phyloP scores from a whole-genome alignment of 1,140 invertebrate species.

The Drosophila insularis region DNA sequence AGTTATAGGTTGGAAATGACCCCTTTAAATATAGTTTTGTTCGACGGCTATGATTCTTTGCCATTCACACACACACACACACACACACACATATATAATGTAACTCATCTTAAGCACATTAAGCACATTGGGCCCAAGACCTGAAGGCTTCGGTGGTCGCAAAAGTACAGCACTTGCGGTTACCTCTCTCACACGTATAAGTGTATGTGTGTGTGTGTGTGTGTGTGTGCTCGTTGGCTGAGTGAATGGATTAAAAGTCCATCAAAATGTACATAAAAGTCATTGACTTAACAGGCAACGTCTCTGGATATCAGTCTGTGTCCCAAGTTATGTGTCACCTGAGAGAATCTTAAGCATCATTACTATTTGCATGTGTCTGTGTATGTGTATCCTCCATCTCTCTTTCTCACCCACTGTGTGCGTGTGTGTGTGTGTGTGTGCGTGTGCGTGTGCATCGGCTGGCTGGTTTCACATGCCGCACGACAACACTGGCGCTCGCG shows the following conservation, averaged over 20 bases:
- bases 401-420: neutral
- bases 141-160: conserved; percentile 38
- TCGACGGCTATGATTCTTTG: neutral
- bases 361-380: conserved; percentile 49
- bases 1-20: too few species aligned
- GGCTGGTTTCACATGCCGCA: conserved; percentile 71
- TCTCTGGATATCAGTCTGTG: conserved; percentile 6
- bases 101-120: conserved; percentile 79
- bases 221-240: conserved; percentile 22
- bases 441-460: conserved; percentile 44
- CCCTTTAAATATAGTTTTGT: neutral
- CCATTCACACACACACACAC: conserved; percentile 39
- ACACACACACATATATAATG: conserved; percentile 63
- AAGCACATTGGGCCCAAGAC: conserved; percentile 46
- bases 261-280: conserved; percentile 81
- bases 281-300: conserved; percentile 72
- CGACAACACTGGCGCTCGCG: conserved; percentile 77
- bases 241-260: conserved; percentile 76
- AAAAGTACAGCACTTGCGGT: conserved; percentile 62
- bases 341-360: conserved; percentile 63
- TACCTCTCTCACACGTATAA: neutral
- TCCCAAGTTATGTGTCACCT: conserved; percentile 55
- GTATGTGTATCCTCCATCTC: neutral
- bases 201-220: conserved; percentile 7
- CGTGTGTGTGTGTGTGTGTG: neutral